Conservation (phyloP, 2,888 invertebrate genomes). For the Druceiella hillmani region DNA sequence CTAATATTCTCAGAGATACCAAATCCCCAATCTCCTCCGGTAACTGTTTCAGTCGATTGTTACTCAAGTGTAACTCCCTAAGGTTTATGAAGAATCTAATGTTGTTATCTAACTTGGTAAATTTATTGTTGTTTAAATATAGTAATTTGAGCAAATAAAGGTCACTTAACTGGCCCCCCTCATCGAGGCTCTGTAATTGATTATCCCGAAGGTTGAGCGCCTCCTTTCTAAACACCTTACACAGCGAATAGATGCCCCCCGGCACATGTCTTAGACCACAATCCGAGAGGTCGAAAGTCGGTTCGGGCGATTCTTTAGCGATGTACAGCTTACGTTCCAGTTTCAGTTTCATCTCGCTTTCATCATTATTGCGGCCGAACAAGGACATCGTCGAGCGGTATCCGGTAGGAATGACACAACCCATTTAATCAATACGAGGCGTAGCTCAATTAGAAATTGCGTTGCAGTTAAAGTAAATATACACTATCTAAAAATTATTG, state of each 20-base stretch:
- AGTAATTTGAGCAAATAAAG: conserved; percentile 60
- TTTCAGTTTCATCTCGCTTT: conserved; percentile 31
- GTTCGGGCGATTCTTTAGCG: conserved; percentile 71
- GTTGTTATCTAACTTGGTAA: conserved; percentile 58
- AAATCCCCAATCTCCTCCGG: conserved; percentile 64
- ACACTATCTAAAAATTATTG: too few species aligned
- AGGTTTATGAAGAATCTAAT: conserved; percentile 61
- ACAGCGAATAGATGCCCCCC: conserved; percentile 70
- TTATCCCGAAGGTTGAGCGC: conserved; percentile 62
- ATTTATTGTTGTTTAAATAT: conserved; percentile 62
- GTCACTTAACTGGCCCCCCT: conserved; percentile 68
- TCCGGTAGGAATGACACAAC: too few species aligned
- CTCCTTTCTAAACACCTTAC: conserved; percentile 78
- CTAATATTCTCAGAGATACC: conserved; percentile 57
- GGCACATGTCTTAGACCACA: conserved; percentile 72
- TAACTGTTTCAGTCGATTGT: conserved; percentile 64
- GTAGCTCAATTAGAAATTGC: too few species aligned
- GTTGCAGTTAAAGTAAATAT: too few species aligned
- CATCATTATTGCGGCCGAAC: conserved; percentile 28
- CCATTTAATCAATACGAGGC: conserved; percentile 38
- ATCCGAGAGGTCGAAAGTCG: conserved; percentile 73
- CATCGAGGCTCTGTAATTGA: conserved; percentile 59
- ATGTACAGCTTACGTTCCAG: conserved; percentile 45
- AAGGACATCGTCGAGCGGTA: conserved; percentile 41
- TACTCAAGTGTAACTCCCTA: conserved; percentile 67